Evolutionary conservation across 1,140 invertebrate species (phyloP), one percentile per base, ranked within the genome.

Genomic region (Harpegnathos saltator): DNA sequence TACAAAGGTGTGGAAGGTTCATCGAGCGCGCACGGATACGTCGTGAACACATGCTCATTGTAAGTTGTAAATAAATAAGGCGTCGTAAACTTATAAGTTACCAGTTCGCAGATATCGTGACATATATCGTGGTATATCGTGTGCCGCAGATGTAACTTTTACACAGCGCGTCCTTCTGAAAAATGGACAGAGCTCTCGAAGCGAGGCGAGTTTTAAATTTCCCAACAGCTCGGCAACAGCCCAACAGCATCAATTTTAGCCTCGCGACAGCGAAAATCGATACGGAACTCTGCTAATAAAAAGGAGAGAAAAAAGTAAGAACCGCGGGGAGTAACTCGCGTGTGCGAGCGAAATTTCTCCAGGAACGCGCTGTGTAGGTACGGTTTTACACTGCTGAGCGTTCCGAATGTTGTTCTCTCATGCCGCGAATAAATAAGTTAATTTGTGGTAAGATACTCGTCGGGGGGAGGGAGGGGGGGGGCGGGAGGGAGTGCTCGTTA

Each of bases 11-110:
- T 50, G 66, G n/a, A n/a, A n/a, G 54, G 78, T 85, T 56, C 54
- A 11, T 33, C 24, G 54, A 3, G 56, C 11, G 62, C 1, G 29
- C 29, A 33, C 56, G 19, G 59, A 24, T 56, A 63, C 7, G 68
- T 81, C 44, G 29, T 66, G 19, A 72, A 68, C 33, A 44, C 38
- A 44, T 72, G 56, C 56, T 83, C 84, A 44, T 59, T 85, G 44
- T 72, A 69, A 84, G 56, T 50, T 91, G 85, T 89, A 91, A 89
- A 88, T 89, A 90, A 77, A 84, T 9, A 83, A 62, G 62, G 81
- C 26, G 65, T 66, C 17, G 17, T 78, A 84, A 89, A 88, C 59
- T 81, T 90, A n/a, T n/a, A 90, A 86, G 89, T 91, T 90, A 90
- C 86, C 84, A 89, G 59, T 78, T n/a, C n/a, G 68, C 52, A 14